Evolutionary conservation across 2,797 vertebrate species (phyloP).

Genomic region (Distichodus sexfasciatus): DNA sequence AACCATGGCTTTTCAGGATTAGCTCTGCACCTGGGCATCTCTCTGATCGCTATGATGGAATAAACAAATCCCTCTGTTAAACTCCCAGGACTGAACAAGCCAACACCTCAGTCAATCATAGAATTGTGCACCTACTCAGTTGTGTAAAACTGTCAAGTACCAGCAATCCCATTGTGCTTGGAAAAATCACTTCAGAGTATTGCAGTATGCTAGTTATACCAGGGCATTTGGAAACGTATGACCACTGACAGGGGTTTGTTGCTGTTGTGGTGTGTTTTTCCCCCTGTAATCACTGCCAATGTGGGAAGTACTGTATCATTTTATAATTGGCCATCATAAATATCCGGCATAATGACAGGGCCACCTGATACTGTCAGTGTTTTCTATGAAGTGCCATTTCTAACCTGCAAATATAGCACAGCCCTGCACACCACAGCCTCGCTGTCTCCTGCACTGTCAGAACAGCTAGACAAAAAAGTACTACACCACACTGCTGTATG

Average conservation of each 20-base stretch:
- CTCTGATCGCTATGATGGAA: constrained; percentile 38
- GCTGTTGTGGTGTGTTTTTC: neutral
- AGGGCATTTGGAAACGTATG: constrained; percentile 30
- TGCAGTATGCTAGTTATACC: neutral
- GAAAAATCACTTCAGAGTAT: constrained; percentile 10
- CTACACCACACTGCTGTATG: constrained; percentile 34
- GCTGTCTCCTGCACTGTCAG: constrained; percentile 49
- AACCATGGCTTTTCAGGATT: constrained; percentile 39
- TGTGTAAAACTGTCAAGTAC: constrained; percentile 33
- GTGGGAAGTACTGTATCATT: constrained; percentile 9
- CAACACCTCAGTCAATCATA: constrained; percentile 30
- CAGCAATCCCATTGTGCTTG: constrained; percentile 5
- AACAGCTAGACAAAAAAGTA: constrained; percentile 47
- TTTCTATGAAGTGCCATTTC: constrained; percentile 35
- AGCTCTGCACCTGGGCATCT: constrained; percentile 43
- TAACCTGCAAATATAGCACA: constrained; percentile 35
- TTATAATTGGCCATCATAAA: constrained; percentile 34
- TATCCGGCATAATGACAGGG: constrained; percentile 28
- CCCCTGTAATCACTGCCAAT: neutral
- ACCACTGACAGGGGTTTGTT: neutral
- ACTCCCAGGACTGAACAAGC: constrained; percentile 12
- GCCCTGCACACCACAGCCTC: constrained; percentile 34
- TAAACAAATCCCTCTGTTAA: constrained; percentile 19
- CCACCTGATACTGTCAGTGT: constrained; percentile 35
- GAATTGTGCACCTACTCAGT: constrained; percentile 25